A percentile compares a stretch with the other conserved stretches of the same genome.
These are phyloP conservation scores for Nephrotoma guestfalica DNA, from an alignment of 2,888 invertebrate species.

Conservation along the genomic window DNA sequence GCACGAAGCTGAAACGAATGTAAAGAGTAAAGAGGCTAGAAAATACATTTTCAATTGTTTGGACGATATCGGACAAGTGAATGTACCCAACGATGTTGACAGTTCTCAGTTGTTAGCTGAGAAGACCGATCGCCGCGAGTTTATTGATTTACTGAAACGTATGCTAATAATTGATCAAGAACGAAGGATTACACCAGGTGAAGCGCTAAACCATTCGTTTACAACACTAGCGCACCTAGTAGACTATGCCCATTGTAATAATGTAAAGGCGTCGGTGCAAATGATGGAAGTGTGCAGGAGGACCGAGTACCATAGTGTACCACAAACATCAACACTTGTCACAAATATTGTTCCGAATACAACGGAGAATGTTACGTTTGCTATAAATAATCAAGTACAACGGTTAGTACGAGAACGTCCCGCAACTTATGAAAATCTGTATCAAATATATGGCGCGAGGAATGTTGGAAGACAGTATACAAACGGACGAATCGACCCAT, in stretches of 20 bases:
- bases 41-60: slow-evolving; percentile 99
- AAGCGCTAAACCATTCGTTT: slow-evolving; percentile 90
- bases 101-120: slow-evolving; percentile 93
- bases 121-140: slow-evolving; percentile 92
- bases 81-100: slow-evolving; percentile 93
- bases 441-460: slow-evolving; percentile 48
- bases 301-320: slow-evolving; percentile 34
- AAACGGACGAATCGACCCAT: slow-evolving; percentile 58
- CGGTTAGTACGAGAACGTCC: slow-evolving; percentile 55
- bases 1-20: slow-evolving; percentile 92
- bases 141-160: slow-evolving; percentile 91
- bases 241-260: slow-evolving; percentile 93
- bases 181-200: slow-evolving; percentile 86
- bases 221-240: slow-evolving; percentile 85
- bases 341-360: slow-evolving; percentile 65
- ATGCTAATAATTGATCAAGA: slow-evolving; percentile 99
- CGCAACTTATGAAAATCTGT: slow-evolving; percentile 58
- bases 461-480: slow-evolving; percentile 55
- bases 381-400: slow-evolving; percentile 80
- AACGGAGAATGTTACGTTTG: slow-evolving; percentile 76
- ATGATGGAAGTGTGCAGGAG: slow-evolving; percentile 83
- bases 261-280: slow-evolving; percentile 92
- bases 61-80: slow-evolving; percentile 95
- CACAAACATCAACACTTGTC: slow-evolving; percentile 46
- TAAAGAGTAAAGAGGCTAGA: slow-evolving; percentile 97